Base-by-base conservation (phyloP, 2,888 invertebrate species). In the Drosophila subsilvestris region DNA sequence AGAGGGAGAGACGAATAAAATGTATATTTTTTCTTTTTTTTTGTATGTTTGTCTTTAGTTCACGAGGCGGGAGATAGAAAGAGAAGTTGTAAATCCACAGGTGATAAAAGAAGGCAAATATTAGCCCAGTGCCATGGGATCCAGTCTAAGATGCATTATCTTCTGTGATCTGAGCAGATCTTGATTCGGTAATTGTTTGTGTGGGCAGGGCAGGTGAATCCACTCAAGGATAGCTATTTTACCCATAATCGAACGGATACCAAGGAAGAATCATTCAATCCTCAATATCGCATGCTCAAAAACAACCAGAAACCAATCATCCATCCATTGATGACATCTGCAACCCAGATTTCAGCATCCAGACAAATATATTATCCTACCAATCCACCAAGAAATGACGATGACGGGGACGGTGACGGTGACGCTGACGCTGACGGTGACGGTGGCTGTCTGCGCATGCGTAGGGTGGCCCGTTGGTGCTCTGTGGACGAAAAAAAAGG, bases 21-120 rank as follows among this genome's bases (percentile, higher is more conserved):
- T 72, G 65, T 61, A 54, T 50, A 62, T 71, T 50, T 69, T 62
- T 63, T 62, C 65, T 76, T 74, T 82, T 69, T 56, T 71, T 84
- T 70, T 55, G 56, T 25, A 25, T 25, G 27, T 27, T 27, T 27
- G 27, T 9, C 9, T 27, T 9, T 27, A 27, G 27, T 27, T 27
- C 27, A 27, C 2, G 25, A 25, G 25, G 25, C 14, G 37, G n/a
- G 14, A 14, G 37, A 14, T 37, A n/a, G 37, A n/a, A n/a, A 37
- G 37, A 37, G 37, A n/a, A n/a, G 6, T 37, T 37, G 37, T 37
- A 37, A 32, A 32, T 32, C 32, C 32, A 5, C 32, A 32, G 32
- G 32, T 32, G 32, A 32, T 14, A 37, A 14, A 14, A 37, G 6
- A 14, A 6, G 14, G 2, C 14, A 37, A 37, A 37, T 37, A 14